These are phyloP conservation scores for Acanthopagrus latus DNA, from an alignment of 2,797 vertebrate species.

Conservation along the genomic window DNA sequence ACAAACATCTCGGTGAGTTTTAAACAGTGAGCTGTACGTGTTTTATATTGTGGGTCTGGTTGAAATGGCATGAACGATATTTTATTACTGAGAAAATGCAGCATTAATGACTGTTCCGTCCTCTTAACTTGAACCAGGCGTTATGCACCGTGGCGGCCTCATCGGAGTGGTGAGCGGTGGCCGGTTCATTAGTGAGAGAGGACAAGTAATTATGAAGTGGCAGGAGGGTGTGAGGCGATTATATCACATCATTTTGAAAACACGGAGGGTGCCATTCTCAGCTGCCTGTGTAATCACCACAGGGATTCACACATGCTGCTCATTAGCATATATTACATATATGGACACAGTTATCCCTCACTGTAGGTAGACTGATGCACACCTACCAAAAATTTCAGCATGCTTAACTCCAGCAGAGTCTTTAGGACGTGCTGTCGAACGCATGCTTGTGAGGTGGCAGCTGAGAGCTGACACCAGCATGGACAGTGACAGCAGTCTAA, in stretches of 20 bases:
- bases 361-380: neutral
- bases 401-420: neutral
- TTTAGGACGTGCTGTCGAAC: slow-evolving; percentile 1
- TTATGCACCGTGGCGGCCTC: neutral
- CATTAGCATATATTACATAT: slow-evolving; percentile 28
- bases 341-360: neutral
- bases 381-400: neutral
- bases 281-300: slow-evolving; percentile 32
- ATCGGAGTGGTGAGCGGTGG: neutral
- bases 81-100: no score
- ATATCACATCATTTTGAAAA: slow-evolving; percentile 25
- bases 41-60: neutral
- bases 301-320: slow-evolving; percentile 19
- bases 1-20: neutral
- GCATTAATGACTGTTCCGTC: no score
- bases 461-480: slow-evolving; percentile 15
- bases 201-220: slow-evolving; percentile 3
- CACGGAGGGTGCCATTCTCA: slow-evolving; percentile 17
- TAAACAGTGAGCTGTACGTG: neutral
- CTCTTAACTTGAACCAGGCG: neutral
- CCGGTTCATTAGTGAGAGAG: slow-evolving; percentile 33
- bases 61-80: no score
- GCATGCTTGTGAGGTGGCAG: slow-evolving; percentile 12
- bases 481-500: slow-evolving; percentile 26
- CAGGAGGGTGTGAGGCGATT: slow-evolving; percentile 39